Conservation (phyloP, 2,113 vertebrate species). For the Eretmochelys imbricata region DNA sequence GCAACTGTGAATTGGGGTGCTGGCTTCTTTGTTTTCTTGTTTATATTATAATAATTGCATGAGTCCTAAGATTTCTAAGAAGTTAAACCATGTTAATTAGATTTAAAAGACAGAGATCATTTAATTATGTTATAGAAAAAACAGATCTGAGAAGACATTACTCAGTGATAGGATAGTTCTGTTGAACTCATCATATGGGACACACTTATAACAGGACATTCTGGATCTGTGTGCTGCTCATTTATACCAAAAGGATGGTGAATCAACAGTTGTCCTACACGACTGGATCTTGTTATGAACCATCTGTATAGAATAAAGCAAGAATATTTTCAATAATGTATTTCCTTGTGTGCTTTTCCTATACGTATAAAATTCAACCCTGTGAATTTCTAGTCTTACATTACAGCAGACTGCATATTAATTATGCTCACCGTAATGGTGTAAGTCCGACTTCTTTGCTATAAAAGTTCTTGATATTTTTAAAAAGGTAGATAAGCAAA, state of each 20-base stretch:
- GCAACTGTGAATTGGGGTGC: not conserved
- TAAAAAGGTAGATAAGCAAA: too few species aligned
- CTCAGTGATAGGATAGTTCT: not conserved
- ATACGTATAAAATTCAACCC: not conserved
- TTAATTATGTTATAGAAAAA: not conserved
- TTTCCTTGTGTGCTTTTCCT: not conserved
- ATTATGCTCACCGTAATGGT: not conserved
- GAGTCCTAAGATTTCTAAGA: not conserved
- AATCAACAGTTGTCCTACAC: not conserved
- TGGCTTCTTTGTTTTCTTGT: not conserved
- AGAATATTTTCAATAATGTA: not conserved
- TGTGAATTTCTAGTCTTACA: not conserved
- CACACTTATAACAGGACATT: not conserved
- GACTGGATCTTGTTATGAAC: not conserved
- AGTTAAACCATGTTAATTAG: not conserved
- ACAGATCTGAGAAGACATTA: not conserved
- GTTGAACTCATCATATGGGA: accelerated
- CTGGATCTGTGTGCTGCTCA: not conserved
- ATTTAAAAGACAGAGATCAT: not conserved
- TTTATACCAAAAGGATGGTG: not conserved
- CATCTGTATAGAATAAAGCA: not conserved
- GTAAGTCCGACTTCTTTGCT: not conserved
- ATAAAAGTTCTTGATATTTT: not conserved
- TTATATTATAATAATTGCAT: not conserved
- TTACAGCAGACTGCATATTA: too few species aligned